Base-by-base conservation (phyloP, 2,113 vertebrate species). In the Zapus hudsonius region DNA sequence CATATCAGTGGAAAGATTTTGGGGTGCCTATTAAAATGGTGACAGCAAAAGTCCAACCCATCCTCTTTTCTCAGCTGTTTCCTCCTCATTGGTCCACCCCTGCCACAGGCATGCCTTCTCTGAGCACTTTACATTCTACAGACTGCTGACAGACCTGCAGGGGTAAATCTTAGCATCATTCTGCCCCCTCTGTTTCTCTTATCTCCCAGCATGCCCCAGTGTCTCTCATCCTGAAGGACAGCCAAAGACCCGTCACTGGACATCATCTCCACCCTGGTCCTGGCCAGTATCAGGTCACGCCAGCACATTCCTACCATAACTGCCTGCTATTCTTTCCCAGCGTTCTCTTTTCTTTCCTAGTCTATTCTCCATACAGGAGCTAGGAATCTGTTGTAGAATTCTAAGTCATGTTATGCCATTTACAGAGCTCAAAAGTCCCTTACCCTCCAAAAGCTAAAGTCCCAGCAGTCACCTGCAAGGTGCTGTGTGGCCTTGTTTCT, bases 1-100 rank as follows among this genome's bases (percentile, higher is more conserved):
- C 42, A 78, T 55, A 80, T 93, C 52, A n/a, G 25, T 31, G 33
- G 47, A 87, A 40, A 88, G 72, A 12, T 74, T 55, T 52, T 70
- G 55, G 40, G 3, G 7, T 5, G 69, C 52, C 47, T 59, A 17
- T 44, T 86, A 47, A 64, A 70, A 85, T 69, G 61, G 72, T 57
- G 57, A 42, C 0, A 9, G n/a, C 25, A 20, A 64, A 57, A 42
- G 42, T 7, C 57, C 59, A 66, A 22, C 16, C 25, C 44, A 23
- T 10, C 5, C 12, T 67, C 79, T 84, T 63, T 67, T 20, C 82
- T 57, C 36, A 86, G 42, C 52, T 44, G 17, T 38, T 22, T 87
- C 78, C 19, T 72, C 33, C 27, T 2, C 33, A 12, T 36, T 25
- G 33, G 23, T 0, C 38, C 47, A 42, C 25, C 52, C 20, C 4